phyloP scores from a whole-genome alignment of 2,113 vertebrate species.

The Vidua macroura region DNA sequence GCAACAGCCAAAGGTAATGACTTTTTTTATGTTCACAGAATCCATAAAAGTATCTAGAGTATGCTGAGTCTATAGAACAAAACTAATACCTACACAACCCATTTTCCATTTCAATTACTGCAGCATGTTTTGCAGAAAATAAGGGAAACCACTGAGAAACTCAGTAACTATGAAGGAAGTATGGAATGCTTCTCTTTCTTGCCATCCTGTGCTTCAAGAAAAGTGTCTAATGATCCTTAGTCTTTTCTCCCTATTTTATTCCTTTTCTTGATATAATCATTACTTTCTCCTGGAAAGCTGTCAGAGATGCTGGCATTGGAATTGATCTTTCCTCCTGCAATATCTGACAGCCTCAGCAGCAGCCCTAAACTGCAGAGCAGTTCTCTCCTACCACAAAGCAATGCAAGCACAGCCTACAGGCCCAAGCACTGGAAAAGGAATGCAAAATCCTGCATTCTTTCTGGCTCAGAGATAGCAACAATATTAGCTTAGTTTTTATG shows the following conservation, averaged over 20 bases:
- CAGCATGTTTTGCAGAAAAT: background rate
- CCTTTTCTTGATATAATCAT: background rate
- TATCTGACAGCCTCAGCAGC: background rate
- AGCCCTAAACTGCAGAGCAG: background rate
- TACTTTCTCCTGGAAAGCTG: background rate
- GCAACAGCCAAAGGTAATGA: background rate
- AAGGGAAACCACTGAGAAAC: background rate
- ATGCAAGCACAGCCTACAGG: background rate
- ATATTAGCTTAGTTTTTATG: constrained; percentile 13
- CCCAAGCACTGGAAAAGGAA: background rate
- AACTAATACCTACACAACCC: background rate
- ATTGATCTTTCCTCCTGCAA: background rate
- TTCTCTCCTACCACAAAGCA: background rate
- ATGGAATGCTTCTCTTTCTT: background rate
- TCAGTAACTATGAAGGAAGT: background rate
- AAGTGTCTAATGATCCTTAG: background rate
- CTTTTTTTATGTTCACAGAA: background rate
- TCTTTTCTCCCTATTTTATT: background rate
- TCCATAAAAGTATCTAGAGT: background rate
- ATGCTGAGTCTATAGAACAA: background rate
- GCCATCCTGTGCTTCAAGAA: background rate
- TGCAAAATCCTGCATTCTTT: background rate
- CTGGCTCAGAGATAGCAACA: constrained; percentile 22
- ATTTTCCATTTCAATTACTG: background rate
- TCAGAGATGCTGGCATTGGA: background rate